These are phyloP conservation scores for Congeria kusceri DNA, from an alignment of 2,888 invertebrate species.

Conservation along the genomic window DNA sequence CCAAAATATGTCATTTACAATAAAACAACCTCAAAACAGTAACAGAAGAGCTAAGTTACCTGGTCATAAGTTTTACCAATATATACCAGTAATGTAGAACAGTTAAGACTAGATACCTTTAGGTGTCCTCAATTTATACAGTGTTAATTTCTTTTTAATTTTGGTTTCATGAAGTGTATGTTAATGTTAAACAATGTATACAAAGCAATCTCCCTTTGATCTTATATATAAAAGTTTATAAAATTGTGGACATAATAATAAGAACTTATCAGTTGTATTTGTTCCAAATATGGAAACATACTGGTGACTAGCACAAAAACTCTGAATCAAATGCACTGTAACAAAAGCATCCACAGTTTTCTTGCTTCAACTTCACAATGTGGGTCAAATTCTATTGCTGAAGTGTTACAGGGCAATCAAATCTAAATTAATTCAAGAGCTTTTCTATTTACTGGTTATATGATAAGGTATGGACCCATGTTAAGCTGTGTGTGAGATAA, in stretches of 20 bases:
- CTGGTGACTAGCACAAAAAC: not conserved
- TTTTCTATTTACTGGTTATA: slow-evolving; percentile 35
- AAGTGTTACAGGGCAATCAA: slow-evolving; percentile 53
- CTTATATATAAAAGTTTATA: slow-evolving; percentile 46
- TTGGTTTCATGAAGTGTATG: slow-evolving; percentile 27
- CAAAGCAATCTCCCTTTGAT: slow-evolving; percentile 39
- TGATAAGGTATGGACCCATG: slow-evolving; percentile 33
- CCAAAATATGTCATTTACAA: no score
- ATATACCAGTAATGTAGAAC: no score
- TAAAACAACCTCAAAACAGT: no score
- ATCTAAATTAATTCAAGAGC: slow-evolving; percentile 56
- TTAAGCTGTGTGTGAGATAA: slow-evolving; percentile 25
- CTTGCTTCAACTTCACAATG: not conserved
- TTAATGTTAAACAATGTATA: slow-evolving; percentile 37
- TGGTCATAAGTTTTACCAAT: no score
- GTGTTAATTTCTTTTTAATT: slow-evolving; percentile 36
- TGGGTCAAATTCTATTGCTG: slow-evolving; percentile 44
- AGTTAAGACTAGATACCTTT: no score
- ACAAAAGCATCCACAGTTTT: no score
- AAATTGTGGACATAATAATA: slow-evolving; percentile 34
- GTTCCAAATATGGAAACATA: slow-evolving; percentile 19
- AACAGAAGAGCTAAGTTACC: no score
- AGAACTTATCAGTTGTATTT: slow-evolving; percentile 42
- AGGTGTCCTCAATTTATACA: no score
- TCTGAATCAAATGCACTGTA: no score